Percentiles rank a stretch among this genome's conserved stretches.
phyloP scores from a whole-genome alignment of 1,140 invertebrate genomes.

The Stegodyphus mimosarum region DNA sequence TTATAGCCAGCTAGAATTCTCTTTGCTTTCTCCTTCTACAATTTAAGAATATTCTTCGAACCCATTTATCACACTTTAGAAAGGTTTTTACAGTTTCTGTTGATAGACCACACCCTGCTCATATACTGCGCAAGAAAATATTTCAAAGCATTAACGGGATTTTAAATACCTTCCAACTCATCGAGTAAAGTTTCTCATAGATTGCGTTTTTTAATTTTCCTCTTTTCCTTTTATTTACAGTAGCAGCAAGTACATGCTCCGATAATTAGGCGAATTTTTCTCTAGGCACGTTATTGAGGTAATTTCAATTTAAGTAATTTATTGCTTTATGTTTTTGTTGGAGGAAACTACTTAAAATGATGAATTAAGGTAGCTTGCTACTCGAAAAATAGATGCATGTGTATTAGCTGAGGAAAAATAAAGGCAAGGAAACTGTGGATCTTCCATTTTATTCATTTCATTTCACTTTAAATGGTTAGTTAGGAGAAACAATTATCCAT shows the following conservation, averaged over 20 bases:
- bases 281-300: background rate
- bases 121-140: background rate
- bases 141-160: constrained; percentile 18
- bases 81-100: constrained; percentile 9
- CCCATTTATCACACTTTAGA: background rate
- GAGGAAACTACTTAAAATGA: too few relatives aligned
- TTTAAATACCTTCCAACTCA: constrained; percentile 23
- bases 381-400: too few relatives aligned
- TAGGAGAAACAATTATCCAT: too few relatives aligned
- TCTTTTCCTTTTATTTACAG: constrained; percentile 11
- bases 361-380: too few relatives aligned
- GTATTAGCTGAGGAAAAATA: too few relatives aligned
- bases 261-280: constrained; percentile 10
- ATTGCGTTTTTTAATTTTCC: background rate
- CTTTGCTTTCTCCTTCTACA: background rate
- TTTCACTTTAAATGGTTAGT: too few relatives aligned
- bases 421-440: too few relatives aligned
- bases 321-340: too few relatives aligned
- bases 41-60: constrained; percentile 13
- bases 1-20: background rate
- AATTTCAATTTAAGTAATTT: too few relatives aligned
- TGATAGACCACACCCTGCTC: constrained; percentile 27
- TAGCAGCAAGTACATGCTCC: background rate
- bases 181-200: background rate
- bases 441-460: too few relatives aligned